phyloP scores from a whole-genome alignment of 2,797 vertebrate genomes.

The Platalea minor region DNA sequence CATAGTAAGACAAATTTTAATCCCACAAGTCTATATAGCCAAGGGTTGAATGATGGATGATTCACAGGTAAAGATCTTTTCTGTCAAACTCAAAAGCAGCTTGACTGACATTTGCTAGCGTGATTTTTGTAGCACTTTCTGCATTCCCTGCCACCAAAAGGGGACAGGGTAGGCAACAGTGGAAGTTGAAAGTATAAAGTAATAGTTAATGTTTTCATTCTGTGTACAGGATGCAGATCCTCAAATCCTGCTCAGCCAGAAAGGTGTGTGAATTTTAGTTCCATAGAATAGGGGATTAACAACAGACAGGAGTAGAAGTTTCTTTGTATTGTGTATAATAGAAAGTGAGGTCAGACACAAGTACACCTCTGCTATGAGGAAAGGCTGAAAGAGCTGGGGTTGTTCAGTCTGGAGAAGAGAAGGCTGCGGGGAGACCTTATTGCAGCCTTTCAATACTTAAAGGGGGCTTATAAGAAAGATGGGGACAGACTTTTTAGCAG shows the following conservation, averaged over 20 bases:
- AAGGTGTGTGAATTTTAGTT: background rate
- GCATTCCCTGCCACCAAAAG: background rate
- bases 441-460: no score
- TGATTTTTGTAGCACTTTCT: background rate
- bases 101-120: background rate
- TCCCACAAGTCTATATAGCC: background rate
- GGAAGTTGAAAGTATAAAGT: background rate
- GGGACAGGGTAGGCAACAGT: rapidly evolving
- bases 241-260: background rate
- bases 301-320: background rate
- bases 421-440: no score
- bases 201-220: background rate
- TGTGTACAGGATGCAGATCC: background rate
- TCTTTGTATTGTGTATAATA: background rate
- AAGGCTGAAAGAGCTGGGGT: no score
- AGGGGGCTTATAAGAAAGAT: no score
- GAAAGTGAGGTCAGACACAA: background rate
- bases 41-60: background rate
- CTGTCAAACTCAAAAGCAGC: background rate
- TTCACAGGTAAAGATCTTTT: background rate
- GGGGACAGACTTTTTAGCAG: no score
- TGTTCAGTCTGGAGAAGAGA: no score
- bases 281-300: background rate
- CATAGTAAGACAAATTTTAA: background rate
- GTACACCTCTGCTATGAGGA: no score